Conservation (phyloP, 53 echinoderm and acorn worm genomes). For the Crossaster papposus region DNA sequence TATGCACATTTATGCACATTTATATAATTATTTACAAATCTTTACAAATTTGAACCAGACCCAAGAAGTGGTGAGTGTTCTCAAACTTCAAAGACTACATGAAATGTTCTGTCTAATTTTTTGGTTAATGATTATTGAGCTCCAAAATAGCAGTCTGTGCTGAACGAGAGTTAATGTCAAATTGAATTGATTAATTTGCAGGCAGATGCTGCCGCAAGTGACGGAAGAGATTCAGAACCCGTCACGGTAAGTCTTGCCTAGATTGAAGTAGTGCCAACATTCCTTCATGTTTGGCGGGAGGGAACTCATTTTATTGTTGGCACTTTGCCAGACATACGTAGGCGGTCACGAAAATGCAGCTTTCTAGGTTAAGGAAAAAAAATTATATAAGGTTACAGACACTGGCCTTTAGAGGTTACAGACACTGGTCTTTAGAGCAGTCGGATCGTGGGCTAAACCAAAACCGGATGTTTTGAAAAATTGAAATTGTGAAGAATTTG, state of each 20-base stretch:
- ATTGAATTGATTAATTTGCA: constrained; percentile 18
- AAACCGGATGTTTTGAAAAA: too few relatives aligned
- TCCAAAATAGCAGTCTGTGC: background rate
- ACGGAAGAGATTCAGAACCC: constrained; percentile 81
- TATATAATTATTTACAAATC: too few relatives aligned
- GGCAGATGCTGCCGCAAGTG: constrained; percentile 68
- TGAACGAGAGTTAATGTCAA: background rate
- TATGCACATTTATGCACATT: too few relatives aligned
- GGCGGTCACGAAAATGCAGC: background rate
- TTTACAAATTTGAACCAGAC: too few relatives aligned
- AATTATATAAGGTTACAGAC: too few relatives aligned
- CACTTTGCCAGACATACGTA: background rate
- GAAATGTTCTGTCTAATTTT: too few relatives aligned
- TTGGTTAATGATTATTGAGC: background rate
- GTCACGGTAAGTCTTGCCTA: constrained; percentile 42
- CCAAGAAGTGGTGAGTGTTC: too few relatives aligned
- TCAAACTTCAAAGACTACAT: too few relatives aligned
- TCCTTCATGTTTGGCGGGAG: background rate
- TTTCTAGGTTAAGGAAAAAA: background rate
- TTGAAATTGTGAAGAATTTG: too few relatives aligned
- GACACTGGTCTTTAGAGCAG: too few relatives aligned
- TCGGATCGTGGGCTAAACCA: too few relatives aligned
- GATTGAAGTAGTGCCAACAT: background rate
- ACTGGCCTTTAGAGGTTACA: too few relatives aligned
- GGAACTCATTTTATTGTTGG: background rate